Evolutionary conservation across 1,140 invertebrate genomes (phyloP).

Genomic region (Zaprionus inermis): DNA sequence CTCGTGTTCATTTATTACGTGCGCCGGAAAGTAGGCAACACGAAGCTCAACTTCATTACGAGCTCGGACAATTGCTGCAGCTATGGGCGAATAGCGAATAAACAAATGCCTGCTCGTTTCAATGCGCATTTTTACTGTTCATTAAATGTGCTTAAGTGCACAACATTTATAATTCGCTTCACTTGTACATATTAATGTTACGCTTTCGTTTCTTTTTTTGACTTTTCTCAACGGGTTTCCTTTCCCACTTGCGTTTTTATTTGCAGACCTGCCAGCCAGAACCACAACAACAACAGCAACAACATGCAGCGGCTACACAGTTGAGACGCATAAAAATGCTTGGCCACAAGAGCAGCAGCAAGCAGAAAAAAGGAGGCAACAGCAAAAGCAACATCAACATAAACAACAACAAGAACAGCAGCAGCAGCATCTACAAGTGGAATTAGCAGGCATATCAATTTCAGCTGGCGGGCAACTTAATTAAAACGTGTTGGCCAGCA

Average conservation of each 20-base stretch:
- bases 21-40: conserved; percentile 15
- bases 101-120: conserved; percentile 67
- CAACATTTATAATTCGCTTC: conserved; percentile 67
- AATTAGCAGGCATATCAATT: conserved; percentile 72
- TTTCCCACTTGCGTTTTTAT: conserved; percentile 9
- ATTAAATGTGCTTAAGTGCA: conserved; percentile 69
- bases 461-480: conserved; percentile 59
- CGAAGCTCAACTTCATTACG: not conserved
- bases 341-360: conserved; percentile 35
- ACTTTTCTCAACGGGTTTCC: conserved; percentile 35
- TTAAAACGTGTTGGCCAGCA: conserved; percentile 60
- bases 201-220: conserved; percentile 9
- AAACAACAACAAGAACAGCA: conserved; percentile 11
- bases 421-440: conserved; percentile 18
- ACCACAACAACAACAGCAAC: conserved; percentile 11
- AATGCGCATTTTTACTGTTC: conserved; percentile 72
- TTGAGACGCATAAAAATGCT: conserved; percentile 47
- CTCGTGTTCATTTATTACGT: not conserved
- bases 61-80: not conserved
- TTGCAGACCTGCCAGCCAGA: conserved; percentile 24
- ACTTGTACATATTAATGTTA: conserved; percentile 30
- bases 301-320: conserved; percentile 31
- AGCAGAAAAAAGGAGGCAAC: conserved; percentile 10
- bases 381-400: conserved; percentile 16
- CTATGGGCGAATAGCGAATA: conserved; percentile 23